Evolutionary conservation across 2,797 vertebrate genomes (phyloP).

Genomic region (Dryobates pubescens): DNA sequence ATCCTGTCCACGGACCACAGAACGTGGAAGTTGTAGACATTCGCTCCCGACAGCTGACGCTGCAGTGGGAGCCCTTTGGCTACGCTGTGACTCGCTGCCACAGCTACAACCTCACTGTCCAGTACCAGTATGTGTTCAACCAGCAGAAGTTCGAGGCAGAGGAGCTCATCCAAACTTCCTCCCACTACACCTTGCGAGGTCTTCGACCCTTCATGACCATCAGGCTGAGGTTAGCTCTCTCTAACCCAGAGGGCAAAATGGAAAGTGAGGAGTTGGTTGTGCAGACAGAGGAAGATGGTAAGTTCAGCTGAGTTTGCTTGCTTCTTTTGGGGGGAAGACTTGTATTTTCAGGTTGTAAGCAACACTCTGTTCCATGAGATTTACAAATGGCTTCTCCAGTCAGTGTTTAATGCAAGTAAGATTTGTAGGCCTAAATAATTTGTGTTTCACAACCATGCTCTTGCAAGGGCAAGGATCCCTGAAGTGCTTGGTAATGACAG

Average conservation of each 20-base stretch:
- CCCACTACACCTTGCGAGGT: constrained; percentile 92
- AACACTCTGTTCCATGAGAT: neutral
- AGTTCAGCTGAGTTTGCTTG: neutral
- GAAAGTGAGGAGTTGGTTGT: constrained; percentile 95
- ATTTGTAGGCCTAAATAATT: neutral
- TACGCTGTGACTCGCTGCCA: constrained; percentile 96
- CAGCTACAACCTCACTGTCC: constrained; percentile 97
- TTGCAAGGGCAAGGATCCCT: neutral
- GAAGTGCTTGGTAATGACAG: neutral
- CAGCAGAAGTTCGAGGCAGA: constrained; percentile 92
- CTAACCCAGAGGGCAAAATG: constrained; percentile 93
- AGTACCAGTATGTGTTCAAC: constrained; percentile 95
- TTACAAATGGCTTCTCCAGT: neutral
- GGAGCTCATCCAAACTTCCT: constrained; percentile 93
- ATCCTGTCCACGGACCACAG: constrained; percentile 94
- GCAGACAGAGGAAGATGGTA: constrained; percentile 95
- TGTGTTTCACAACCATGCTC: neutral
- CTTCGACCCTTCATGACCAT: constrained; percentile 93
- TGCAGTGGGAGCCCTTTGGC: constrained; percentile 97
- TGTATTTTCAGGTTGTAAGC: neutral
- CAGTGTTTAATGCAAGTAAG: neutral
- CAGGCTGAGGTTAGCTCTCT: constrained; percentile 87
- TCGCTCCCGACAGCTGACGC: constrained; percentile 91
- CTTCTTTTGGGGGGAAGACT: neutral
- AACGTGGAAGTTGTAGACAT: constrained; percentile 95